phyloP scores from a whole-genome alignment of 2,888 invertebrate genomes.

The Camponotus fellah region DNA sequence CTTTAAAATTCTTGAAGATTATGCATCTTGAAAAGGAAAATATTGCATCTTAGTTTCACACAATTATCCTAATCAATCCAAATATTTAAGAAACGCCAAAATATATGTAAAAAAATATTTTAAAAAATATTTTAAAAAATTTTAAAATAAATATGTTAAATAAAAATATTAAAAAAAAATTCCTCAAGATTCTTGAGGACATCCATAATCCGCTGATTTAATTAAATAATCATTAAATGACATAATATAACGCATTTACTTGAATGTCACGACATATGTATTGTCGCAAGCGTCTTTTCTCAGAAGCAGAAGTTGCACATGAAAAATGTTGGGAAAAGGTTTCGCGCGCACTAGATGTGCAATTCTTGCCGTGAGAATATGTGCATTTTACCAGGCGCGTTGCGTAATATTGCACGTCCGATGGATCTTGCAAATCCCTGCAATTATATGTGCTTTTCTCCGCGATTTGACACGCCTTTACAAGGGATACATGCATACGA shows the following conservation, averaged over 20 bases:
- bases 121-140: neutral
- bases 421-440: conserved; percentile 12
- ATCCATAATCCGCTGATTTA: neutral
- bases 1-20: neutral
- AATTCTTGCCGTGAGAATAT: conserved; percentile 46
- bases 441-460: conserved; percentile 25
- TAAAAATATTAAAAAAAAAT: neutral
- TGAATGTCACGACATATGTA: neutral
- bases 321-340: conserved; percentile 36
- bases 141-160: too few relatives aligned
- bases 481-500: neutral
- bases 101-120: neutral
- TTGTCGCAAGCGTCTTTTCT: conserved; percentile 31
- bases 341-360: conserved; percentile 31
- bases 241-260: conserved; percentile 30
- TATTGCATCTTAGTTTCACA: too few relatives aligned
- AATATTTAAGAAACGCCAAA: neutral
- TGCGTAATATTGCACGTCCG: conserved; percentile 29
- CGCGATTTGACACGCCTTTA: conserved; percentile 23
- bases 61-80: neutral
- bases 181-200: neutral
- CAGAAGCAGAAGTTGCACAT: conserved; percentile 31
- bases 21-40: too few relatives aligned
- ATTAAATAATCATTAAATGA: conserved; percentile 23
- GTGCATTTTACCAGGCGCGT: conserved; percentile 36